Evolutionary conservation across 2,113 vertebrate species (phyloP).

Genomic region (Malurus melanocephalus): DNA sequence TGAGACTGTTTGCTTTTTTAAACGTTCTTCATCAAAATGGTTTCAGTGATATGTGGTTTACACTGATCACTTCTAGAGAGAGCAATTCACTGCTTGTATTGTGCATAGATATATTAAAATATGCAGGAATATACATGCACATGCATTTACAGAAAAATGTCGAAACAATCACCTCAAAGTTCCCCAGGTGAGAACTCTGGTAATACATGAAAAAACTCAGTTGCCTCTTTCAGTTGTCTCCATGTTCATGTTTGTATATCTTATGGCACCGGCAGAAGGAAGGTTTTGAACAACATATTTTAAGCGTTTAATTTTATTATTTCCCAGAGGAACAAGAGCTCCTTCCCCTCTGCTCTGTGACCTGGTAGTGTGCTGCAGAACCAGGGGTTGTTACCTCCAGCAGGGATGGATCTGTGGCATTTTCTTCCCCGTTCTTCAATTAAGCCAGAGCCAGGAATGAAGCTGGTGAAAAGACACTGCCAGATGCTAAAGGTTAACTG

Average conservation of each 20-base stretch:
- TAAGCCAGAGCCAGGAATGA: background rate
- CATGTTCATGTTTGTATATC: background rate
- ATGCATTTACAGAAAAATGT: background rate
- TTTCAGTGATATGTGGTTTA: background rate
- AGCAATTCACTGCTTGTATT: background rate
- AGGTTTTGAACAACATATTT: background rate
- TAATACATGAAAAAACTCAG: background rate
- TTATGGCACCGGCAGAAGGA: rapidly evolving
- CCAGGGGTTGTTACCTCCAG: background rate
- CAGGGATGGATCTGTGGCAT: background rate
- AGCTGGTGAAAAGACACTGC: background rate
- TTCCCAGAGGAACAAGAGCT: background rate
- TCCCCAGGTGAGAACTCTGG: background rate
- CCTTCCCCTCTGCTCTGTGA: background rate
- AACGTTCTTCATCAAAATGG: background rate
- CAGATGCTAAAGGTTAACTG: background rate
- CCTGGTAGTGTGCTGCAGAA: background rate
- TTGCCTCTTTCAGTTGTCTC: background rate
- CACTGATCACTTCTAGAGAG: background rate
- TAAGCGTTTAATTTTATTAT: background rate
- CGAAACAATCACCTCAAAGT: background rate
- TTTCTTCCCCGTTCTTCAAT: background rate
- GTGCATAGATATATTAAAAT: background rate
- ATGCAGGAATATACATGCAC: background rate
- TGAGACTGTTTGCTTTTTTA: background rate